Conservation (phyloP, 2,888 invertebrate species). For the Leucophenga montana region DNA sequence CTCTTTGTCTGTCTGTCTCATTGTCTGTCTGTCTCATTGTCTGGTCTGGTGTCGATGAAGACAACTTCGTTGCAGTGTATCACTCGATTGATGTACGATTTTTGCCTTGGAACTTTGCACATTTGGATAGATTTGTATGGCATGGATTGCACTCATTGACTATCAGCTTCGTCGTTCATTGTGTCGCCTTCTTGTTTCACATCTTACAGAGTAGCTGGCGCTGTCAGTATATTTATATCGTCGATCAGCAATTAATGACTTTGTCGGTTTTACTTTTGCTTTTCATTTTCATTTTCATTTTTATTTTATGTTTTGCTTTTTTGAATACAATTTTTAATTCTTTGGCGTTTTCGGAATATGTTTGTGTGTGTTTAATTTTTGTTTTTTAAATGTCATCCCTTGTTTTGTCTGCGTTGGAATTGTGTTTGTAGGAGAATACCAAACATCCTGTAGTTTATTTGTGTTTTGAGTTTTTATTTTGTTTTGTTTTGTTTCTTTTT, state of each 20-base stretch:
- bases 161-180: background rate
- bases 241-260: slow-evolving; percentile 65
- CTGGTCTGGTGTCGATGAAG: background rate
- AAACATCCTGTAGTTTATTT: slow-evolving; percentile 63
- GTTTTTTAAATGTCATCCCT: background rate
- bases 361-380: no score
- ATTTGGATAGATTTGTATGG: background rate
- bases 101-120: no score
- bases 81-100: background rate
- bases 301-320: no score
- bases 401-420: slow-evolving; percentile 53
- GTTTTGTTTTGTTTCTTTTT: slow-evolving; percentile 28
- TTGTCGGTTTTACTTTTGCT: slow-evolving; percentile 44
- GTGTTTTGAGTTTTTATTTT: no score
- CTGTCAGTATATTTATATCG: slow-evolving; percentile 46
- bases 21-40: background rate
- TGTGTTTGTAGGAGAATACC: slow-evolving; percentile 60
- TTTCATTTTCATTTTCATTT: background rate
- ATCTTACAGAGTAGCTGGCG: background rate
- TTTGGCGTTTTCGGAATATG: no score
- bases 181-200: background rate
- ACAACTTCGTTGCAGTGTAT: background rate
- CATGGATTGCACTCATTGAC: background rate
- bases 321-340: no score
- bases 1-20: no score